Base-by-base conservation (phyloP, 2,797 vertebrate genomes). In the Sitta carolinensis region DNA sequence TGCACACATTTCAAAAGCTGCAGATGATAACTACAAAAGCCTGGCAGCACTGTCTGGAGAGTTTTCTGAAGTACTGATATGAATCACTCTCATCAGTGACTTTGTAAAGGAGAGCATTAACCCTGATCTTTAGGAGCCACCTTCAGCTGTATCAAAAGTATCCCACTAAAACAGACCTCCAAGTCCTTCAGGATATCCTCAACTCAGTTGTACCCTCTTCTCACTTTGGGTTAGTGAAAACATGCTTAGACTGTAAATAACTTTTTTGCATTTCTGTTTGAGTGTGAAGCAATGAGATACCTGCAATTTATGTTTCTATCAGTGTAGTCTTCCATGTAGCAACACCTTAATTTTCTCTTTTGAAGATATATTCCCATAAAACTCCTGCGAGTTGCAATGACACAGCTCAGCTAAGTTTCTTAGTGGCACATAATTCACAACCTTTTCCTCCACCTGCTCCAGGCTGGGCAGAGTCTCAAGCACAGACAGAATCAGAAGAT, bases 401-500 rank as follows among this genome's bases (percentile, higher is more conserved):
- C 81, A 84, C 47, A 66, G 66, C 57, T 91, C 58, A 61, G 82
- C 68, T 78, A 67, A 87, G 30, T 89, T 94, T 82, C 81, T 64
- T 54, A 52, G 43, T 0, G 2, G 27, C 34, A 72, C 10, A 12
- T 68, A 90, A 85, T 74, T 94, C 66, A 84, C 79, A 23, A 29
- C 36, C 42, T 79, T 79, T 89, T 15, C 18, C 40, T 86, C 62
- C 40, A 73, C 47, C 76, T 88, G 62, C 67, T 95, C 9, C 69
- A 84, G 58, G 40, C 47, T 76, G 77, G 51, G 55, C 62, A 83
- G 2, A 68, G 43, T 74, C 58, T 86, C 69, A 83, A 87, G 67
- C 54, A 86, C 48, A 93, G 76, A 86, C 3, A 86, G 85, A 78
- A 69, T 64, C 34, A 93, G 38, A 94, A 95, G 85, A 87, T 63